These are phyloP conservation scores for Drosophila parabipectinata DNA, from an alignment of 1,140 invertebrate genomes.

Conservation along the genomic window DNA sequence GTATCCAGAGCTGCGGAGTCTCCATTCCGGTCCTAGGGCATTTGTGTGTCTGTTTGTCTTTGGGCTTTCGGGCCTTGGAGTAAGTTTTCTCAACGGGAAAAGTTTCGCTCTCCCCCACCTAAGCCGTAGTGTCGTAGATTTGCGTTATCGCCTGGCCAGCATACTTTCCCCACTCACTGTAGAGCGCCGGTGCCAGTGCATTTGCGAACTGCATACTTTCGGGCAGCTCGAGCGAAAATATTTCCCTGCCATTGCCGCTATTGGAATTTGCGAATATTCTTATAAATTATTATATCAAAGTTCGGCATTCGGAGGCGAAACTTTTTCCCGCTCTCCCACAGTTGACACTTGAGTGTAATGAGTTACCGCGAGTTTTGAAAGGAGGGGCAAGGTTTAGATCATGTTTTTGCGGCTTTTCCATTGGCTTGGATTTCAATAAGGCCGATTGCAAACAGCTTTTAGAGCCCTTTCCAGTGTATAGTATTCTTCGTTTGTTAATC, in stretches of 20 bases:
- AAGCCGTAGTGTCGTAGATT: conserved; percentile 10
- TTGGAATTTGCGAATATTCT: conserved; percentile 59
- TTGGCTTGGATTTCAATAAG: conserved; percentile 64
- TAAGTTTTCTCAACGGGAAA: conserved; percentile 63
- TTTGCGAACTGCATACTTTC: conserved; percentile 70
- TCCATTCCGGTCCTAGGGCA: conserved; percentile 19
- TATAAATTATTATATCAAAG: conserved; percentile 61
- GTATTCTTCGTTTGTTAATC: not conserved
- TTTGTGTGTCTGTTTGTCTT: conserved; percentile 78
- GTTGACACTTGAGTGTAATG: conserved; percentile 57
- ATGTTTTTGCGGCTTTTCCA: conserved; percentile 39
- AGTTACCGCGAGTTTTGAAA: conserved; percentile 13
- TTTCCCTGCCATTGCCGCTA: conserved; percentile 26
- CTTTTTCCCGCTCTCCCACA: conserved; percentile 15
- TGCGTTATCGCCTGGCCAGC: conserved; percentile 26
- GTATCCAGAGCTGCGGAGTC: conserved; percentile 1
- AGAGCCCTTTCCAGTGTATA: not conserved
- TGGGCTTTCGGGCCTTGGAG: conserved; percentile 64
- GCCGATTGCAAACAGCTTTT: conserved; percentile 44
- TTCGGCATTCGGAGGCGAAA: conserved; percentile 45
- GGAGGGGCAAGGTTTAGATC: not conserved
- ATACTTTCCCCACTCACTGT: conserved; percentile 41
- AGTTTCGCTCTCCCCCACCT: conserved; percentile 35
- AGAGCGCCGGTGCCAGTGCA: conserved; percentile 42
- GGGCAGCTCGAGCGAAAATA: conserved; percentile 54